Conservation (phyloP, 2,113 vertebrate genomes). For the Excalfactoria chinensis region DNA sequence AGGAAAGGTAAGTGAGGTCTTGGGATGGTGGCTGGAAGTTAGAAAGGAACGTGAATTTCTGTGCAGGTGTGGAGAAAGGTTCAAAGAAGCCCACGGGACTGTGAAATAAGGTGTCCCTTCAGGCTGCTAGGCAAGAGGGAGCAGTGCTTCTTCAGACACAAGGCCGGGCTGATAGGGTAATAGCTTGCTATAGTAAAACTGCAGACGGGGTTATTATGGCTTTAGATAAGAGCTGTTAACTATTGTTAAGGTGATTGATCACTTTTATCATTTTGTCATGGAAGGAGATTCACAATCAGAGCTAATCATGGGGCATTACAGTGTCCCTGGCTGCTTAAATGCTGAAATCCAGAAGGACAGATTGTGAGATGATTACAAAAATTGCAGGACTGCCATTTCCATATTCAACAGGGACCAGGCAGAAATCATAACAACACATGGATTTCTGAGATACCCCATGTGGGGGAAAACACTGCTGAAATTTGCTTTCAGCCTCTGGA, state of each 20-base stretch:
- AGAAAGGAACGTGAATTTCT: not conserved
- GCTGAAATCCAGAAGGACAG: slow-evolving; percentile 55
- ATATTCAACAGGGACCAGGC: slow-evolving; percentile 57
- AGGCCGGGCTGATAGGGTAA: slow-evolving; percentile 61
- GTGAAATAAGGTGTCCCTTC: not conserved
- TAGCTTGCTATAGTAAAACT: slow-evolving; percentile 53
- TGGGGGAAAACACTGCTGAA: slow-evolving; percentile 45
- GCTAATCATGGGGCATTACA: slow-evolving; percentile 65
- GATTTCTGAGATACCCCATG: slow-evolving; percentile 35
- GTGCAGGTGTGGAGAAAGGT: not conserved
- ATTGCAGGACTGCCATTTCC: slow-evolving; percentile 72
- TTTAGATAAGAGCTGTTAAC: slow-evolving; percentile 68
- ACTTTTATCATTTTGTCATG: slow-evolving; percentile 68
- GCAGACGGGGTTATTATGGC: slow-evolving; percentile 42
- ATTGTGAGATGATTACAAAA: slow-evolving; percentile 74
- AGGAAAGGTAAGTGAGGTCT: not conserved
- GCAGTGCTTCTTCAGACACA: not conserved
- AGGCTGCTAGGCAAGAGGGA: slow-evolving; percentile 7
- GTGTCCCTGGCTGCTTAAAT: slow-evolving; percentile 63
- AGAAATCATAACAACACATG: slow-evolving; percentile 40
- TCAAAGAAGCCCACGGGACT: slow-evolving; percentile 9
- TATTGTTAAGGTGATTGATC: slow-evolving; percentile 77
- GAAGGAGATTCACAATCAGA: slow-evolving; percentile 74
- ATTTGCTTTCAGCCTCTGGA: slow-evolving; percentile 28
- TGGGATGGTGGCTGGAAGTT: not conserved